Percentiles rank a stretch among this genome's conserved stretches.
These are phyloP conservation scores for Hirtodrosophila histrioides DNA, from an alignment of 2,888 invertebrate species.

Conservation along the genomic window DNA sequence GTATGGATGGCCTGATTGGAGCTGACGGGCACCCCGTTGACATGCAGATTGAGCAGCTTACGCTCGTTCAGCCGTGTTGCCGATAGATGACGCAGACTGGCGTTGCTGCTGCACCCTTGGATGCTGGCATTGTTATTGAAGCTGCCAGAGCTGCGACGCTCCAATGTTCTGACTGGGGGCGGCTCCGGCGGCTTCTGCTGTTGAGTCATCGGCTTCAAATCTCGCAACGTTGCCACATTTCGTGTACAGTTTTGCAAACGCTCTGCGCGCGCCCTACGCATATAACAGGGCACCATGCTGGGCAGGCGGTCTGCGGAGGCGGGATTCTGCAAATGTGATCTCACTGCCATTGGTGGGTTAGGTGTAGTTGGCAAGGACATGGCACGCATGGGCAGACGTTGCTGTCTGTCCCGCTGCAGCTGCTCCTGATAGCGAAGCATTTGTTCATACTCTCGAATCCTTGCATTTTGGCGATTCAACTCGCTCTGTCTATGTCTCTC, in stretches of 20 bases:
- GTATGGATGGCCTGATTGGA: slow-evolving; percentile 45
- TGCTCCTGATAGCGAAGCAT: slow-evolving; percentile 17
- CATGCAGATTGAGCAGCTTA: slow-evolving; percentile 48
- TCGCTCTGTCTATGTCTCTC: slow-evolving; percentile 19
- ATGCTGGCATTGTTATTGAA: slow-evolving; percentile 42
- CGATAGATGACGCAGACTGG: slow-evolving; percentile 13
- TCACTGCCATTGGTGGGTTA: slow-evolving; percentile 19
- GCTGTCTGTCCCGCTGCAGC: slow-evolving; percentile 1
- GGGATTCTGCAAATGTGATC: slow-evolving; percentile 34
- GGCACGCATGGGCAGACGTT: slow-evolving; percentile 26
- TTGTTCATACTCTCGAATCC: slow-evolving; percentile 27
- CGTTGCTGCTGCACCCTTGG: neutral
- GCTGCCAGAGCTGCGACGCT: slow-evolving; percentile 37
- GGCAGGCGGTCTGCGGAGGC: slow-evolving; percentile 62
- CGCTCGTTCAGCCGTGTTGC: slow-evolving; percentile 30
- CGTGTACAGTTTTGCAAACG: slow-evolving; percentile 16
- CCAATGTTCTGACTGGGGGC: slow-evolving; percentile 4
- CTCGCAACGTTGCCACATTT: slow-evolving; percentile 16
- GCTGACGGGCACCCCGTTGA: slow-evolving; percentile 31
- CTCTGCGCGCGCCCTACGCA: slow-evolving; percentile 9
- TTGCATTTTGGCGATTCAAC: slow-evolving; percentile 28
- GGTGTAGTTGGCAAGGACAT: slow-evolving; percentile 8
- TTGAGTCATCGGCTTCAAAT: slow-evolving; percentile 6
- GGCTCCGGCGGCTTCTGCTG: neutral
- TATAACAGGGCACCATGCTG: slow-evolving; percentile 56